These are phyloP conservation scores for Crossocerus cetratus DNA, from an alignment of 2,888 invertebrate species.

Conservation along the genomic window DNA sequence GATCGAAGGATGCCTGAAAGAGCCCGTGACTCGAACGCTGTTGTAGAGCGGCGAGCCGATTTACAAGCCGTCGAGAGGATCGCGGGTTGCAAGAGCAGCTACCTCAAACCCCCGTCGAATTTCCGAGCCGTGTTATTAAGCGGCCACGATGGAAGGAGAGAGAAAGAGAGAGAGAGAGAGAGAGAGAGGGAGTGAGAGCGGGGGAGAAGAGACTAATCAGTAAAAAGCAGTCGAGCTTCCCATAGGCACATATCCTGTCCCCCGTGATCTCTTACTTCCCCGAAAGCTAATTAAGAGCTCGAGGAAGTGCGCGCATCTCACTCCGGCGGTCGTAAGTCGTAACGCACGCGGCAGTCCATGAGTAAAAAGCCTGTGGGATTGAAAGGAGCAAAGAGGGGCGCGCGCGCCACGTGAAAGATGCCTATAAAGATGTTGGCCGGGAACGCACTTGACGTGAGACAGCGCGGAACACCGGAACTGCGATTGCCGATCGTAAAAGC, in stretches of 20 bases:
- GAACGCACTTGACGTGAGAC: constrained; percentile 66
- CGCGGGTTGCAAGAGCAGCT: constrained; percentile 9
- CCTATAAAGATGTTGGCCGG: constrained; percentile 64
- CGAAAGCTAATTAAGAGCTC: no score
- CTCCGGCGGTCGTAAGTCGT: no score
- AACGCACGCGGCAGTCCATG: background rate
- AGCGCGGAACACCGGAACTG: constrained; percentile 64
- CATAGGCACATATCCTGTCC: no score
- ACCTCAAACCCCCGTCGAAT: constrained; percentile 15
- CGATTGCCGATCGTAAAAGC: constrained; percentile 55
- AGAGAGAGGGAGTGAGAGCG: background rate
- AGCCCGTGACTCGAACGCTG: constrained; percentile 8
- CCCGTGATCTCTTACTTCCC: no score
- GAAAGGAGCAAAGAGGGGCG: constrained; percentile 27
- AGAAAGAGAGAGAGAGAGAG: no score
- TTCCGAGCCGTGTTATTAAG: no score
- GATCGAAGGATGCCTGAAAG: constrained; percentile 18
- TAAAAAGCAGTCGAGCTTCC: no score
- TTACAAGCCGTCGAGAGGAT: constrained; percentile 30
- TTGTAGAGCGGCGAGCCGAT: constrained; percentile 33
- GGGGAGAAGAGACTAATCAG: background rate
- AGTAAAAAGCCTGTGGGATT: constrained; percentile 2
- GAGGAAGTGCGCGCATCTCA: no score
- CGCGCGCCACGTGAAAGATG: constrained; percentile 4
- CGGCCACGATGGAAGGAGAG: no score